Base-by-base conservation (phyloP, 2,888 invertebrate species). In the Ormyrus thymus region DNA sequence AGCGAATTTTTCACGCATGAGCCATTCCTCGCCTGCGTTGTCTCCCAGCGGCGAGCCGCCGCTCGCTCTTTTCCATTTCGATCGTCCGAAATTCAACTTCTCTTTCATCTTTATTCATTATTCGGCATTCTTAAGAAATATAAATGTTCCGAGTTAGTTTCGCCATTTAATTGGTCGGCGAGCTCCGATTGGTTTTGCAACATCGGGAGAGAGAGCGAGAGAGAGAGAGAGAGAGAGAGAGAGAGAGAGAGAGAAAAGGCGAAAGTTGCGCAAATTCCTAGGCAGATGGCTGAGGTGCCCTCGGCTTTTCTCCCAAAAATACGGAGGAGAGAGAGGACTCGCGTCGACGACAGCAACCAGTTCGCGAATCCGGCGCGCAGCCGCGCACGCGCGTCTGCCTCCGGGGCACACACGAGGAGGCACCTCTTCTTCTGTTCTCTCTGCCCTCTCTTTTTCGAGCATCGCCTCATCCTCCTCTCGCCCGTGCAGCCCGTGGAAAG, bases 261-360 rank as follows among this genome's bases (percentile, higher is more conserved):
- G 13, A 48, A n/a, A 61, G 1, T 7, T 29, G 11, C 29, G 45
- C 29, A 29, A 29, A 29, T 29, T 29, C 29, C 29, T 29, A 29
- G 29, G 29, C 29, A 29, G 29, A 29, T 29, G 29, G 29, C 29
- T 29, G 29, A 29, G 29, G 29, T 29, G 51, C 9, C 10, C 68
- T 55, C 29, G 7, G 48, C 11, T 55, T 15, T 13, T 48, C 11
- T 48, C 15, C 29, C 53, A 29, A 59, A 64, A 71, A 50, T 65
- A 9, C 64, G 46, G 64, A 48, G 7, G 29, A 64, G 50, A 48
- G 10, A 45, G 48, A 64, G 48, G 43, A 15, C n/a, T 7, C 61
- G 7, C 51, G 66, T 46, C 50, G n/a, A 7, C 62, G 58, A 66
- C 78, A 55, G 72, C 72, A 79, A 79, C 79, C 75, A 79, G 79